Evolutionary conservation across 2,888 invertebrate species (phyloP), one percentile per base, ranked within the genome.

Genomic region (Ectemnius continuus): DNA sequence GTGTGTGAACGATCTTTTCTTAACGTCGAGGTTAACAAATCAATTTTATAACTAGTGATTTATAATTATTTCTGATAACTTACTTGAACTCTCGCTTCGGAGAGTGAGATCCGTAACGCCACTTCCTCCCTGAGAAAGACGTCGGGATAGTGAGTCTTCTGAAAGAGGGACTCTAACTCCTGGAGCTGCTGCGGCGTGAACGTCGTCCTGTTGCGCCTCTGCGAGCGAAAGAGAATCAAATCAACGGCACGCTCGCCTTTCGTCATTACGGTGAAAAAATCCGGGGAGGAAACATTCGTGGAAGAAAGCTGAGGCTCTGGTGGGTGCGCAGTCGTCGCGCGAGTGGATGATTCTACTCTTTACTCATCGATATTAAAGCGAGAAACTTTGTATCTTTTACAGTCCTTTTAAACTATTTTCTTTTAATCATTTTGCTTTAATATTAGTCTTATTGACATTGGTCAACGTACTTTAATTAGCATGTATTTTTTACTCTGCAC

Each of bases 91-190:
- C 98, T 94, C 61, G 98, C 98, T 92, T 98, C 98, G 1, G 97
- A 97, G 6, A 98, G 93, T 88, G 96, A 97, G 85, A 98, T 98
- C 89, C 97, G 93, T 73, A 97, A 91, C 0, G 98, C 98, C 8
- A 98, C 97, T 91, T 98, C 97, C 91, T 98, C 98, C 84, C 98
- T 93, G 69, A 96, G 91, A 86, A 94, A 94, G 23, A 98, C 98
- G 88, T 98, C 98, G 5, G 98, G 98, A 90, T 98, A 98, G 88
- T 98, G 98, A 0, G 98, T 98, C 91, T 97, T 97, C 91, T 97
- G 97, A 91, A 98, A 98, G 23, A 98, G 93, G 0, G 97, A 95
- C 90, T 98, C 98, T 86, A 98, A 91, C 88, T 98, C 97, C 88
- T 97, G 96, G 61, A 98, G 92, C 91, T 98, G 98, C 90, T 97